Evolutionary conservation across 2,888 invertebrate species (phyloP), one percentile per base, ranked within the genome.

Genomic region (Drosophila testacea): DNA sequence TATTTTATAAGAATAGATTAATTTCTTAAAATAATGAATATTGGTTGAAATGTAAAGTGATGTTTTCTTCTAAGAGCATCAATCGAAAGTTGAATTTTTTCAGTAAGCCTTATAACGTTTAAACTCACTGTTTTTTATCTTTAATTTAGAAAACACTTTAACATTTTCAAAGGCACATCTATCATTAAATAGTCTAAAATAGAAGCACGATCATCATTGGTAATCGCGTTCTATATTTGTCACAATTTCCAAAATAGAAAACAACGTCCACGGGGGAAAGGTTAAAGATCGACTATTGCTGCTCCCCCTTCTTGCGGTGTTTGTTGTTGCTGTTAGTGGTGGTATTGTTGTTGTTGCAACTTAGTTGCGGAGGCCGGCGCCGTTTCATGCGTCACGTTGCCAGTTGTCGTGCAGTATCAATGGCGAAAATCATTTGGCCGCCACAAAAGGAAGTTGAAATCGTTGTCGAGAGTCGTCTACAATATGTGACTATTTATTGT

Each of bases 351-450:
- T 4, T 32, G 55, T 39, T 41, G 56, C 41, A 57, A 57, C 16
- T 57, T 34, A 36, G 69, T 50, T 22, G 67, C 28, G 69, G 66
- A 55, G 69, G 69, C 60, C 60, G 70, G 59, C 55, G 32, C 42
- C 68, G 68, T 46, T 46, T 54, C 64, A 69, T 73, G 73, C 73
- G 73, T 73, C 73, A 73, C 71, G 71, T 75, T 74, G 75, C 47
- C 75, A 70, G 65, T 66, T 75, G 75, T 75, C 73, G 68, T 72
- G 75, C 77, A 68, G 77, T 72, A 77, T 77, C 75, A 77, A 75
- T 72, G 75, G 72, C 75, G 76, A 68, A 76, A 74, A 74, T 73
- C 73, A 74, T 74, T 36, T 69, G 59, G 59, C 74, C 46, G 72
- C 77, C 68, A 67, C 74, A 75, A 75, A 75, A 75, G 75, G 75